These are phyloP conservation scores for Trisateles emortualis DNA, from an alignment of 2,888 invertebrate genomes.

Conservation along the genomic window DNA sequence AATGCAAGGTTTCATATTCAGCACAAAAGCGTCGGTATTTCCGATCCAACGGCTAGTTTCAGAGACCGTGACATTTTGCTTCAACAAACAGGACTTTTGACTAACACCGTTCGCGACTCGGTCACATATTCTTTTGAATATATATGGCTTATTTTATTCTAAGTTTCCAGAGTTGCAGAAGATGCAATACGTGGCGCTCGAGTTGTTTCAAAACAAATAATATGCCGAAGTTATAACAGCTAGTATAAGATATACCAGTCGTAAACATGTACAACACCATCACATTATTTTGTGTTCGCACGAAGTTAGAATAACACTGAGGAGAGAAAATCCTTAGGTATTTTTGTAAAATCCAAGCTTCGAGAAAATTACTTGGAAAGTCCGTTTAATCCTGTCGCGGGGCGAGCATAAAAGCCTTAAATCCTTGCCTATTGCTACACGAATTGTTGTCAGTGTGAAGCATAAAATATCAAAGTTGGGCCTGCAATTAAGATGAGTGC, in stretches of 20 bases:
- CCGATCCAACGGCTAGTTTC: no score
- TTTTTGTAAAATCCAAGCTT: conserved; percentile 5
- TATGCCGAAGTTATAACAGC: no score
- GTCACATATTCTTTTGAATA: neutral
- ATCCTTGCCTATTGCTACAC: conserved; percentile 13
- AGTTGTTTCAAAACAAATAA: no score
- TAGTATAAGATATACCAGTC: conserved; percentile 4
- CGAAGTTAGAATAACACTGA: conserved; percentile 3
- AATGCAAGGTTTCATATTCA: no score
- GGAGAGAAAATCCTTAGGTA: conserved; percentile 2
- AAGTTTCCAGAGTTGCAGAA: no score
- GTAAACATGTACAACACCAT: conserved; percentile 4
- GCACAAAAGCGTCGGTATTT: no score
- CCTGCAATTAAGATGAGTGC: conserved; percentile 43
- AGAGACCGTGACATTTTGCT: neutral
- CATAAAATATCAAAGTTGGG: conserved; percentile 44
- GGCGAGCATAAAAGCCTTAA: neutral
- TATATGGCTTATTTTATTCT: no score
- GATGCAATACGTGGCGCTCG: no score
- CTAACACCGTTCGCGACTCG: neutral
- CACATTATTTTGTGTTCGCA: conserved; percentile 1
- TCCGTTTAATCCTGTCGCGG: conserved; percentile 1
- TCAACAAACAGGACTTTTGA: neutral
- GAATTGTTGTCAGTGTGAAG: conserved; percentile 30
- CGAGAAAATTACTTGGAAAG: conserved; percentile 4